Evolutionary conservation across 1,140 invertebrate species (phyloP), one percentile per base, ranked within the genome.

Genomic region (Pseudomyrmex concolor): DNA sequence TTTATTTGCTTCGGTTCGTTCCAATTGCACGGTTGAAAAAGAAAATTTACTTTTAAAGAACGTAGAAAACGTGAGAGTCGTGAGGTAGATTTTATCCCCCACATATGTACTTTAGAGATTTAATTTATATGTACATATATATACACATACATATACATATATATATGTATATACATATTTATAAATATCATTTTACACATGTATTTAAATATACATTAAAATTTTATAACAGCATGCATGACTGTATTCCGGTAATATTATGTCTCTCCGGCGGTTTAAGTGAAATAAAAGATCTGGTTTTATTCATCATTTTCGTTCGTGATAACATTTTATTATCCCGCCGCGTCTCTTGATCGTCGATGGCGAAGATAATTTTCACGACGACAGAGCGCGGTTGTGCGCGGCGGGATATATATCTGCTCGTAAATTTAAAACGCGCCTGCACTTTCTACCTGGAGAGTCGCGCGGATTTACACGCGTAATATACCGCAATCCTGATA

Each of bases 401-500:
- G 25, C 5, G 34, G 34, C 34, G 5, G 34, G 34, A 7, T 34
- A 34, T 34, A 70, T 80, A 80, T 80, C 43, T 60, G 34, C 22
- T 50, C 43, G 76, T 80, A 80, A 80, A 70, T 80, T 71, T 70
- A 59, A 82, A 74, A 82, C 48, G 25, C 51, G 48, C 43, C 70
- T 25, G 57, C 50, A 82, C 12, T 82, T 64, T 73, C 57, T 13
- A 8, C 15, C 54, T 71, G 63, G 43, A 71, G 45, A 25, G 48
- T 12, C n/a, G 34, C 34, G 34, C 34, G 45, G 76, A 80, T 71
- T 80, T 80, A 60, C 51, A 50, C 45, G 66, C 66, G 45, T 80
- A 70, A 80, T 80, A 59, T 78, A 78, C 66, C 17, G 54, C 54
- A 34, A 71, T 70, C 76, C 76, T 80, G 76, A 80, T 71, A 80